Evolutionary conservation across 1,140 invertebrate genomes (phyloP).

Genomic region (Drosophila teissieri): DNA sequence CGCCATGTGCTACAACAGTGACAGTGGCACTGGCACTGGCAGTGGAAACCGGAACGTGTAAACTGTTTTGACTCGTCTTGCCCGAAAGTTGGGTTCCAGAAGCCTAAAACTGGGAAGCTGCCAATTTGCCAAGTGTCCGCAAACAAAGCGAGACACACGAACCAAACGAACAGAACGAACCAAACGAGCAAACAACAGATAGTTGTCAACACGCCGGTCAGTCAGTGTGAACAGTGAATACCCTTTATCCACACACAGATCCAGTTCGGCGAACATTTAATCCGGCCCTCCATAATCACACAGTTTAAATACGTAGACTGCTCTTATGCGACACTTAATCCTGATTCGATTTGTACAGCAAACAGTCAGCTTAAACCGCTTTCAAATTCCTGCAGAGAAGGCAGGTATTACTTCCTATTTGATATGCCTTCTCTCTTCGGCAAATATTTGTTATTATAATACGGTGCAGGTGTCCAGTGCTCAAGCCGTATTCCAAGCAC

Average conservation of each 20-base stretch:
- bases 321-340: neutral
- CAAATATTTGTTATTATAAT: conserved; percentile 34
- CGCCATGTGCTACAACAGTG: conserved; percentile 54
- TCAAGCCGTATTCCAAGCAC: conserved; percentile 17
- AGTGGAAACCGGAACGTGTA: conserved; percentile 58
- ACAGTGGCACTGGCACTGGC: conserved; percentile 9
- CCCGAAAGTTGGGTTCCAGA: conserved; percentile 9
- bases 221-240: neutral
- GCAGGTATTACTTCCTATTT: neutral
- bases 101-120: conserved; percentile 22
- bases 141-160: conserved; percentile 59
- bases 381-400: neutral
- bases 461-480: conserved; percentile 19
- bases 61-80: conserved; percentile 47
- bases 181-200: conserved; percentile 42
- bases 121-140: conserved; percentile 78
- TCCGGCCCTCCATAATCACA: too few species aligned
- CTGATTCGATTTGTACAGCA: neutral
- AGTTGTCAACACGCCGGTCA: conserved; percentile 23
- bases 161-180: conserved; percentile 38
- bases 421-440: neutral
- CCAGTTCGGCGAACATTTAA: too few species aligned
- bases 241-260: neutral
- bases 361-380: neutral
- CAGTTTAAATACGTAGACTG: too few species aligned